Evolutionary conservation across 64 coral and sea anemone genomes (phyloP), one percentile per base, ranked within the genome.

Genomic region (Acropora tenuis): DNA sequence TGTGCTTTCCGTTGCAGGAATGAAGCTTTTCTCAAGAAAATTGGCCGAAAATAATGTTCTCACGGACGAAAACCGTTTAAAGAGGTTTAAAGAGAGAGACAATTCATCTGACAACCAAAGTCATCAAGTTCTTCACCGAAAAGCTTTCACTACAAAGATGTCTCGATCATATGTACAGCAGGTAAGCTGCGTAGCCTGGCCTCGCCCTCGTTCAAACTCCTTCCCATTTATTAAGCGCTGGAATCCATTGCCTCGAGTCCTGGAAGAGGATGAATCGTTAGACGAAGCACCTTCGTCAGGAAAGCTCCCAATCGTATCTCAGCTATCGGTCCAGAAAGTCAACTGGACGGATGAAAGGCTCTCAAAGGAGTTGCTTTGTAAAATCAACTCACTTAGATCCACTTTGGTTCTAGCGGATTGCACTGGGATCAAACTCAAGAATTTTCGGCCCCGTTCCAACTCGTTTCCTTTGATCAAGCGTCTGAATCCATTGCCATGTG

Each of bases 151-250:
- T 2, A n/a, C 82, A n/a, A 7, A 48, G 44, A 48, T 85, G 82
- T 85, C 82, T 48, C 44, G 82, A 20, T 45, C 61, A 3, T 85
- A 85, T 47, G 82, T 85, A 2, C 60, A 85, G 45, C 82, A 72
- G 49, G 43, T 85, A 9, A 85, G 82, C 46, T 71, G 19, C 5
- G 82, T 72, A 47, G 61, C 82, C 5, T 85, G 82, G 82, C 45
- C 61, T 15, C 82, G 82, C 6, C 82, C 43, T 20, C 82, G 82
- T 20, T 85, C 82, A 0, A 47, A 85, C 8, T 85, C 82, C 1
- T 85, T 68, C 42, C 82, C 82, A n/a, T 71, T 72, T 3, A 48
- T 85, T 9, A 85, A 71, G 46, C 45, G 82, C 4, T 71, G 66
- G 47, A 85, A 46, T 47, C 82, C 82, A 12, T 11, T 85, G 8